Evolutionary conservation across 1,140 invertebrate species (phyloP).

Genomic region (Drosophila navojoa): DNA sequence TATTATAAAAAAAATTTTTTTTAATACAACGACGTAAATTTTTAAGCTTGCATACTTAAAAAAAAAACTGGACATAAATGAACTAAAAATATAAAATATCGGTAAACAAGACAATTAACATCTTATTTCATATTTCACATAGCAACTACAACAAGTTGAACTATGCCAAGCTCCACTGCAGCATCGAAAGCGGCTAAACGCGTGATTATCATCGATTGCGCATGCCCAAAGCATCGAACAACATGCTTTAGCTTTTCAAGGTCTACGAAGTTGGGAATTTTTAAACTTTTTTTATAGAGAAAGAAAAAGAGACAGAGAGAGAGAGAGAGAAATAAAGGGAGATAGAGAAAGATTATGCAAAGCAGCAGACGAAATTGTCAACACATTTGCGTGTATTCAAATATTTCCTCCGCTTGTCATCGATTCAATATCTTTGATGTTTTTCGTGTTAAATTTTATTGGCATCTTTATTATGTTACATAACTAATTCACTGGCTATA

Average conservation of each 20-base stretch:
- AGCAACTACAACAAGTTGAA: not conserved
- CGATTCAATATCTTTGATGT: not conserved
- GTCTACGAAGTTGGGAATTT: conserved; percentile 29
- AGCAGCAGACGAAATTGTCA: conserved; percentile 3
- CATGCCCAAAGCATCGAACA: not conserved
- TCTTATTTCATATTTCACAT: not conserved
- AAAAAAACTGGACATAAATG: not conserved
- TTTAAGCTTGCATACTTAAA: not conserved
- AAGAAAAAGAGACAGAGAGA: not conserved
- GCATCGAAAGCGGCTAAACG: not conserved
- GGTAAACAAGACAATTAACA: too few species aligned
- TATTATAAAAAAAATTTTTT: too few species aligned
- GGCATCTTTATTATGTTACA: conserved; percentile 13
- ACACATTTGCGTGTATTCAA: not conserved
- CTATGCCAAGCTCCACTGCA: conserved; percentile 9
- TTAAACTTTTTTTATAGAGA: not conserved
- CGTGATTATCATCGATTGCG: not conserved
- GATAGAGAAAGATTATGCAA: conserved; percentile 10
- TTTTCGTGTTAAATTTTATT: conserved; percentile 16
- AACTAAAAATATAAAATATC: not conserved
- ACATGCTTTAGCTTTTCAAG: conserved; percentile 24
- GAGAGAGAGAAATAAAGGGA: not conserved
- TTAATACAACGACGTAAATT: too few species aligned
- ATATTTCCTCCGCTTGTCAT: not conserved
- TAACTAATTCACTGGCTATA: conserved; percentile 21